Percentiles rank a stretch among this genome's conserved stretches.
Conservation (phyloP, 2,888 invertebrate genomes). For the Andrena praecox region DNA sequence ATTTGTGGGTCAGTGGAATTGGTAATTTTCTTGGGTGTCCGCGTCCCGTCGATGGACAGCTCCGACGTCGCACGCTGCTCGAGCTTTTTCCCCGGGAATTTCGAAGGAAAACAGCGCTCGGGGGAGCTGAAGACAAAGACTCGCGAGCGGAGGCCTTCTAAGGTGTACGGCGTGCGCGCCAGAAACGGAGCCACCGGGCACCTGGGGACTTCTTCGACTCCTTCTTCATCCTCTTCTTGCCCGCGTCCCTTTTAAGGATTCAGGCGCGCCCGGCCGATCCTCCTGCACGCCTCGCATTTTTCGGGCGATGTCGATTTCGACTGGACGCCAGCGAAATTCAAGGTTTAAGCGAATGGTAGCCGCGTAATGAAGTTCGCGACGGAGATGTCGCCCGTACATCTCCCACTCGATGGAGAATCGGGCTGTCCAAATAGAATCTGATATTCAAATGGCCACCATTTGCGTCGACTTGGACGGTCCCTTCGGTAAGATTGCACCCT, state of each 20-base stretch:
- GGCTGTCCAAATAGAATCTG: not conserved
- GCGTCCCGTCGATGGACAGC: conserved; percentile 21
- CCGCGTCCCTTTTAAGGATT: conserved; percentile 44
- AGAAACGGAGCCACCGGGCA: conserved; percentile 77
- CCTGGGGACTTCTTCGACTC: conserved; percentile 67
- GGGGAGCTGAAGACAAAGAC: conserved; percentile 58
- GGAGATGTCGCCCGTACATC: no score
- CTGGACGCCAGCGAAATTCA: not conserved
- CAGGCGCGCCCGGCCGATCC: conserved; percentile 43
- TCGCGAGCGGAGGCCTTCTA: conserved; percentile 76
- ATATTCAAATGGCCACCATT: not conserved
- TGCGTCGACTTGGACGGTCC: not conserved
- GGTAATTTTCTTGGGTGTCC: conserved; percentile 16
- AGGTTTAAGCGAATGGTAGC: not conserved
- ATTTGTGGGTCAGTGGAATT: not conserved
- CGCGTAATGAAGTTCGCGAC: no score
- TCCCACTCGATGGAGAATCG: not conserved
- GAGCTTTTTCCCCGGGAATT: conserved; percentile 49
- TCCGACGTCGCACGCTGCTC: not conserved
- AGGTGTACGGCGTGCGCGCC: conserved; percentile 75
- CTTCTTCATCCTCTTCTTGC: conserved; percentile 46
- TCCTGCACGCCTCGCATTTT: conserved; percentile 3
- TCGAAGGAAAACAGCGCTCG: conserved; percentile 49
- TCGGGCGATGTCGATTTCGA: conserved; percentile 12
- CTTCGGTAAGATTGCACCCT: not conserved